These are phyloP conservation scores for Protonemura montana DNA, from an alignment of 2,888 invertebrate genomes.

Conservation along the genomic window DNA sequence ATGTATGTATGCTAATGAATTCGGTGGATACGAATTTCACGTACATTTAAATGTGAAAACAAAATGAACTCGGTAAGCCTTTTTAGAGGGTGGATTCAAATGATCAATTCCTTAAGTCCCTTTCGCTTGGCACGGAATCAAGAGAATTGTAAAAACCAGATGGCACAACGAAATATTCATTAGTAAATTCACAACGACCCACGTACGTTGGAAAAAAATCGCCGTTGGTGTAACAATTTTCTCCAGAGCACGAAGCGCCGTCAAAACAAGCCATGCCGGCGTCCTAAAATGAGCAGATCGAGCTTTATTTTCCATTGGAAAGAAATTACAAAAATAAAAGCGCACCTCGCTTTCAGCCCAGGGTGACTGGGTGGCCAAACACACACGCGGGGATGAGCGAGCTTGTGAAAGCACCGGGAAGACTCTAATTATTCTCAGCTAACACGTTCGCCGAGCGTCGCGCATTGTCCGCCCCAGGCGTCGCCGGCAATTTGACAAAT, in stretches of 20 bases:
- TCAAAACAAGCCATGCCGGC: background rate
- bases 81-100: background rate
- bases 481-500: constrained; percentile 7
- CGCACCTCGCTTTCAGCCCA: background rate
- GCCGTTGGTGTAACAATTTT: too few relatives aligned
- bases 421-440: constrained; percentile 7
- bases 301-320: background rate
- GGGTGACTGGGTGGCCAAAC: background rate
- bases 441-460: background rate
- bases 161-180: background rate
- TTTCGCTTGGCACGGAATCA: background rate
- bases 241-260: background rate
- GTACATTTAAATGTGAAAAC: background rate
- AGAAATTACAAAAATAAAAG: background rate
- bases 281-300: background rate
- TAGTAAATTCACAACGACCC: background rate
- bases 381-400: too few relatives aligned
- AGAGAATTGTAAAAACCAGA: background rate
- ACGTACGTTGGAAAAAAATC: too few relatives aligned
- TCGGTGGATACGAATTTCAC: background rate
- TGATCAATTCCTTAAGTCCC: background rate
- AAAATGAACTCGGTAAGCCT: background rate
- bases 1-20: background rate
- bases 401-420: background rate
- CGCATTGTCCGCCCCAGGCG: background rate